Base-by-base conservation (phyloP, 2,113 vertebrate genomes). In the Atherinomorus stipes region DNA sequence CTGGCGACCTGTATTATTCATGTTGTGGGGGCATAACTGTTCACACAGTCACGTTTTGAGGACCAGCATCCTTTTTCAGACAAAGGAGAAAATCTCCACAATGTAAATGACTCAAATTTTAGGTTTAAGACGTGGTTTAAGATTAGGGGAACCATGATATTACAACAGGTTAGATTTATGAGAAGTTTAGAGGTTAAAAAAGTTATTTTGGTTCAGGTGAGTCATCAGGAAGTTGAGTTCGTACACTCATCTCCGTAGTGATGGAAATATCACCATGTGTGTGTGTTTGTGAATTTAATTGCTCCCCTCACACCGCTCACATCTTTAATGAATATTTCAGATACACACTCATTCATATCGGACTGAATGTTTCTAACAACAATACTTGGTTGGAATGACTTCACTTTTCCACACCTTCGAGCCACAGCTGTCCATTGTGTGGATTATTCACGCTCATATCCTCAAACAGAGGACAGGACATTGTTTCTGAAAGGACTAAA, bases 351-450 rank as follows among this genome's bases (percentile, higher is more conserved):
- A 26, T 19, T 19, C 4, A 42, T 42, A 16, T 42, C 13, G 15
- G 12, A 42, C 40, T 42, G 7, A 42, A 42, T 42, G 16, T 42
- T 42, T 16, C 40, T 42, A 16, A 15, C 40, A 42, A 15, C 40
- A 42, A 42, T 16, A 16, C 16, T 25, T 26, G 9, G 11, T 16
- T 25, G 40, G 6, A 26, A 45, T 47, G 19, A 28, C 25, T 21
- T 25, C 11, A 25, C 42, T 45, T 62, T 62, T 62, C 59, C 23
- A 6, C 42, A 23, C 12, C 37, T 60, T 15, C 13, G 53, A 8
- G 26, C 18, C 21, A 37, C 51, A 54, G 64, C 64, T 54, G 64
- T 53, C 34, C 34, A 50, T 64, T 53, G 64, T 54, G 51, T 54
- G 49, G 23, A 16, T 18, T 28, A 28, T 26, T 16, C 15, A 15